Evolutionary conservation across 2,113 vertebrate species (phyloP), one percentile per base, ranked within the genome.

Genomic region (Petromus typicus): DNA sequence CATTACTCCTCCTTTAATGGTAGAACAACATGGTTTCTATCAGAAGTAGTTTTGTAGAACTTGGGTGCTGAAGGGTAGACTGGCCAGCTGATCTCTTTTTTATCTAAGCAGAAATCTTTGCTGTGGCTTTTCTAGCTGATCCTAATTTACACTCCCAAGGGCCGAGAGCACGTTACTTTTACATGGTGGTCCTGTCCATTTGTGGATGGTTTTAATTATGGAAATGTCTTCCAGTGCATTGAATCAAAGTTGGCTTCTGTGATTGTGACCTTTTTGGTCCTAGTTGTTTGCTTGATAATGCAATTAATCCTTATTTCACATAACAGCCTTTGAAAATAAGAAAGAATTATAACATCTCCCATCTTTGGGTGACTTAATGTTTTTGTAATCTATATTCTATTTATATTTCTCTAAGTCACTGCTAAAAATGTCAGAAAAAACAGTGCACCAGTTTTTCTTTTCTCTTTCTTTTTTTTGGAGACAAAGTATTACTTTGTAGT

Each of bases 221-320:
- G 88, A 96, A 71, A 81, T 67, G 30, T 56, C 76, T 93, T 94
- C 86, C 48, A 23, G 79, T 76, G 40, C n/a, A 80, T 30, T 89
- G 90, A 57, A 82, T 92, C 63, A 91, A 89, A 95, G 75, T 86
- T 69, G 80, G 12, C 56, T 57, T 40, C 61, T 93, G 67, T 86
- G 79, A 92, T 94, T 84, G 93, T 95, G 91, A 87, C 56, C 75
- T 69, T 95, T n/a, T 84, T 82, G n/a, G 40, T 94, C 51, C 96
- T 80, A 93, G 32, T 91, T 90, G 48, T 96, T 57, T 45, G 14
- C 81, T 93, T 90, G 51, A 88, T 86, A 85, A 90, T 92, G 78
- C 59, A 78, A 45, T 95, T 85, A 78, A 79, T 95, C 30, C 71
- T 86, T 89, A 87, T 76, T 43, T 37, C 45, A 63, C 32, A n/a